These are phyloP conservation scores for Bimastos eiseni DNA, from an alignment of 2,888 invertebrate species.

Conservation along the genomic window DNA sequence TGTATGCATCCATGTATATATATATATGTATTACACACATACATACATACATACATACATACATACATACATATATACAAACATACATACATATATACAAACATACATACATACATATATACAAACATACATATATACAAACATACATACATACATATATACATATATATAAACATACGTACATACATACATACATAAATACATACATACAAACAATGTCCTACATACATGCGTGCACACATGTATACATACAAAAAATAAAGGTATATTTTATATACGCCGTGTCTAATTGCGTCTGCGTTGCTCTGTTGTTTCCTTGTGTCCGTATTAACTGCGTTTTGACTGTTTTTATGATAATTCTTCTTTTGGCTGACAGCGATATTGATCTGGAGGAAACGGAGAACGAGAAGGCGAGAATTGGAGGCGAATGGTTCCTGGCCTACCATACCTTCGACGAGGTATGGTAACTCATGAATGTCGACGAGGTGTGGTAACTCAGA, in stretches of 20 bases:
- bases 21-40: too few relatives aligned
- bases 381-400: constrained; percentile 1
- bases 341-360: neutral
- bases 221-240: neutral
- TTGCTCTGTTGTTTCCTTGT: too few relatives aligned
- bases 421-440: constrained; percentile 30
- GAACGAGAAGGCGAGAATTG: neutral
- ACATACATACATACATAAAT: too few relatives aligned
- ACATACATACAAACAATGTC: too few relatives aligned
- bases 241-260: neutral
- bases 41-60: too few relatives aligned
- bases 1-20: too few relatives aligned
- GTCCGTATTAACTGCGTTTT: neutral
- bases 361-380: neutral
- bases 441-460: constrained; percentile 38
- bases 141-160: neutral
- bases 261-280: too few relatives aligned
- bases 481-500: constrained; percentile 29
- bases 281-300: too few relatives aligned
- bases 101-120: too few relatives aligned
- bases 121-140: too few relatives aligned
- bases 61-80: too few relatives aligned
- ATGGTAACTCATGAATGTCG: neutral
- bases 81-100: too few relatives aligned
- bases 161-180: neutral